Conservation (phyloP, 2,888 invertebrate species). For the Drosophila monieri region DNA sequence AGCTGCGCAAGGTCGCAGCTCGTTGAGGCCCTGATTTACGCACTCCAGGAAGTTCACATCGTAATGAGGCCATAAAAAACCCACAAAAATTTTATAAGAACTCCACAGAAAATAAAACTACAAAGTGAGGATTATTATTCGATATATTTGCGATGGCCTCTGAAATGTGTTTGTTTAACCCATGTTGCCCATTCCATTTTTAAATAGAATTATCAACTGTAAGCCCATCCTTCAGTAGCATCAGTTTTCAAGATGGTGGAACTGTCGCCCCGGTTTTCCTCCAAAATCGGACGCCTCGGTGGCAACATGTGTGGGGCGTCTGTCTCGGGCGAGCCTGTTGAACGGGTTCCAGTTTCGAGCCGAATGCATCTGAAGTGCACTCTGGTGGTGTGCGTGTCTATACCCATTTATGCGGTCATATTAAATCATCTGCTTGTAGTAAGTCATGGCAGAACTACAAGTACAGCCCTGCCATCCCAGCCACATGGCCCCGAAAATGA, state of each 20-base stretch:
- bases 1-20: slow-evolving; percentile 47
- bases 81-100: background rate
- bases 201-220: slow-evolving; percentile 4
- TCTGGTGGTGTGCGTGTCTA: slow-evolving; percentile 51
- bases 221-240: slow-evolving; percentile 1
- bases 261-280: slow-evolving; percentile 21
- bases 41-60: slow-evolving; percentile 27
- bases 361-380: slow-evolving; percentile 53
- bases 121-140: background rate
- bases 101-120: background rate
- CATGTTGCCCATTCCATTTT: background rate
- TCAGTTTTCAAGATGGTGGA: slow-evolving; percentile 70
- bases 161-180: background rate
- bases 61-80: slow-evolving; percentile 11
- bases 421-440: slow-evolving; percentile 80
- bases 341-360: slow-evolving; percentile 40
- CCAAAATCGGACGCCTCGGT: slow-evolving; percentile 52
- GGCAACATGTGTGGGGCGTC: slow-evolving; percentile 69
- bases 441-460: slow-evolving; percentile 61
- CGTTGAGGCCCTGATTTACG: slow-evolving; percentile 52
- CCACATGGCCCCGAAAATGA: slow-evolving; percentile 45
- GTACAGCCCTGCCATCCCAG: slow-evolving; percentile 61
- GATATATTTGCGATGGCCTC: background rate
- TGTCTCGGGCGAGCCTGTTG: slow-evolving; percentile 41
- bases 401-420: slow-evolving; percentile 69